These are phyloP conservation scores for Onychorhynchus coronatus DNA, from an alignment of 2,113 vertebrate species.

Conservation along the genomic window DNA sequence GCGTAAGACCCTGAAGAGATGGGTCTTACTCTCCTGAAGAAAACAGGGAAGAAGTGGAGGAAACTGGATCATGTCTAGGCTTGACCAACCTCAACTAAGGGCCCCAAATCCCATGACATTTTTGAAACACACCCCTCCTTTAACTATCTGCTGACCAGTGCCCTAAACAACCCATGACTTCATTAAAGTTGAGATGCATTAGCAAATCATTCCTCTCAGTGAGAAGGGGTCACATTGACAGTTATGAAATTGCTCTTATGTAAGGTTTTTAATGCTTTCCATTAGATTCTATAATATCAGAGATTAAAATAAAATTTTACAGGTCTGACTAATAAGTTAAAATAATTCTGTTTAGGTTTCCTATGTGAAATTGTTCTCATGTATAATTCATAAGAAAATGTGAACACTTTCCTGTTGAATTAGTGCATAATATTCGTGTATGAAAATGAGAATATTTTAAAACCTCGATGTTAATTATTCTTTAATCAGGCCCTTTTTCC, in stretches of 20 bases:
- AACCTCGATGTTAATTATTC: constrained; percentile 39
- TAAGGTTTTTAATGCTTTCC: constrained; percentile 46
- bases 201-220: not conserved
- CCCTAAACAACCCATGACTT: not conserved
- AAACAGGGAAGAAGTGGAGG: not conserved
- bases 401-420: not conserved
- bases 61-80: not conserved
- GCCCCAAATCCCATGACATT: not conserved
- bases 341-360: constrained; percentile 49
- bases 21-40: not conserved
- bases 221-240: constrained; percentile 29
- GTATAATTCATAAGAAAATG: constrained; percentile 36
- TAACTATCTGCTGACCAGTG: not conserved
- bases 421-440: constrained; percentile 5
- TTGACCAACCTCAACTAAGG: not conserved
- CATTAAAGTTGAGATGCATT: not conserved
- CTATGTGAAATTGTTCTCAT: constrained; percentile 45
- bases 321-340: constrained; percentile 35
- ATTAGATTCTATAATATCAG: constrained; percentile 39
- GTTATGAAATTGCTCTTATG: constrained; percentile 47
- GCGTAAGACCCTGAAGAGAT: not conserved
- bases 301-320: constrained; percentile 58
- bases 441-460: constrained; percentile 32
- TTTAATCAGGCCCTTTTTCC: not conserved
- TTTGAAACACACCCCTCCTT: not conserved